Conservation (phyloP, 2,113 vertebrate genomes). For the Acrocephalus kingi region DNA sequence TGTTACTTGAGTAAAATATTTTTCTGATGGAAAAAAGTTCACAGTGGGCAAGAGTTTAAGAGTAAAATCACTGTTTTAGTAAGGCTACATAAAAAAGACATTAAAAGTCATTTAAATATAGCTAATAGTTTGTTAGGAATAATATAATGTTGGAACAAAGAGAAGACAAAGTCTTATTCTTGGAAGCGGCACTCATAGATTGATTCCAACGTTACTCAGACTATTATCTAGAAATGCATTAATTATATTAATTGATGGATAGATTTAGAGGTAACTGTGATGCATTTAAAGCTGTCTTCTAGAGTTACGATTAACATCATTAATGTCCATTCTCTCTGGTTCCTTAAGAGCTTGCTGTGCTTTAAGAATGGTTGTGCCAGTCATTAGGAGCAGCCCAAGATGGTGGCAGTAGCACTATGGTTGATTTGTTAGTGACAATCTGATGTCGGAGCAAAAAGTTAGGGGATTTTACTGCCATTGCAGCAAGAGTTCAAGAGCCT, state of each 20-base stretch:
- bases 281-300: neutral
- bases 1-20: neutral
- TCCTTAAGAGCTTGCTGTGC: constrained; percentile 4
- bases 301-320: neutral
- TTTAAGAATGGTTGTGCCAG: neutral
- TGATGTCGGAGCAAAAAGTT: neutral
- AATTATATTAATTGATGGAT: neutral
- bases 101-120: constrained; percentile 28
- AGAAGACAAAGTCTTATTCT: neutral
- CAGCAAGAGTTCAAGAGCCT: neutral
- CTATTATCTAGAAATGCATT: neutral
- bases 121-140: neutral
- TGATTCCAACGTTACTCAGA: neutral
- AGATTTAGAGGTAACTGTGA: neutral
- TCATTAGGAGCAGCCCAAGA: neutral
- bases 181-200: neutral
- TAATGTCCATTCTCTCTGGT: neutral
- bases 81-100: constrained; percentile 35
- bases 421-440: neutral
- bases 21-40: neutral
- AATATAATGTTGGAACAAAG: neutral
- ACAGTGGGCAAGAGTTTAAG: constrained; percentile 11
- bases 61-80: constrained; percentile 15
- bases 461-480: neutral
- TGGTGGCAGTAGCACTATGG: neutral